Base-by-base conservation (phyloP, 2,113 vertebrate species). In the Passer montanus region DNA sequence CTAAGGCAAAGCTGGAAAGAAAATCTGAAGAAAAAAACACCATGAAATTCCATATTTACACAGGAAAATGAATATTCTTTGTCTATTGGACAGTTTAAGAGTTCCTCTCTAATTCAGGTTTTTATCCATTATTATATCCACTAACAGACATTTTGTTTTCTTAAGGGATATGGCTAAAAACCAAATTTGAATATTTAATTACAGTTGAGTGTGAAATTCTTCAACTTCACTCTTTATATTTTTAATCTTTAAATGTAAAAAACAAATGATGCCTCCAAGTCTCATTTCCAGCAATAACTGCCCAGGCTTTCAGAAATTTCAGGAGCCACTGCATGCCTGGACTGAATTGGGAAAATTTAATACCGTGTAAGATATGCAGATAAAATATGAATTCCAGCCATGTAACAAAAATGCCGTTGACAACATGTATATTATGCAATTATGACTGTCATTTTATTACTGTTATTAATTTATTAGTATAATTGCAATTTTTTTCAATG, bases 381-480 rank as follows among this genome's bases (percentile, higher is more conserved):
- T 95, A 97, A 97, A 95, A 97, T 97, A 97, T 97, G 97, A 98
- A 98, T 97, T 98, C 96, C 82, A 97, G 86, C 91, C 98, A 89
- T 97, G 96, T 98, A 97, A 97, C 96, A 97, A 97, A 98, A 98
- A 96, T 96, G 95, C 91, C 94, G 86, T 92, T 98, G 98, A 98
- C 98, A 98, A 98, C 97, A 97, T 98, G 96, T 97, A 97, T 97
- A 97, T 98, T 98, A 98, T 98, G 97, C 96, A 98, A 98, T 98
- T 98, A 98, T 97, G 96, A 97, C 97, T 98, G 98, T 98, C 98
- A 98, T 98, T 97, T 98, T 98, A 98, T 98, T 98, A 98, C 97
- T 97, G 95, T 98, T 98, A 98, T 98, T 98, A 98, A 98, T 98
- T 98, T 98, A 98, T 98, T 98, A 97, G 97, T 97, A 98, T 98